These are phyloP conservation scores for Mirza zaza DNA, from an alignment of 2,113 vertebrate species.

Conservation along the genomic window DNA sequence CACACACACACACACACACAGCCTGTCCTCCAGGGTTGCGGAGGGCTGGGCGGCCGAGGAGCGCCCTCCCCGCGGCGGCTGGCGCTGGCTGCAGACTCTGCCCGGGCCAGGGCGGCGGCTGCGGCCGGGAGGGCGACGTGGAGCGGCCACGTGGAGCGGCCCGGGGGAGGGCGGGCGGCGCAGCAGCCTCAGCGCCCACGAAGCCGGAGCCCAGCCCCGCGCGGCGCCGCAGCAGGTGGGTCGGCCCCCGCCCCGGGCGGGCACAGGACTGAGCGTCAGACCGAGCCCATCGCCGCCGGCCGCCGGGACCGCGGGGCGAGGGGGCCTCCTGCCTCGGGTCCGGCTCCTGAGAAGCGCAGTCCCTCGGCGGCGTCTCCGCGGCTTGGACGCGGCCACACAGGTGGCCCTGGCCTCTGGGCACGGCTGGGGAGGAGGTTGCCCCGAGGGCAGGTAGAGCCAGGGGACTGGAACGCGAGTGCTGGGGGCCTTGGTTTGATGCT, in stretches of 20 bases:
- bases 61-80: not conserved
- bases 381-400: not conserved
- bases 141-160: constrained; percentile 78
- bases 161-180: constrained; percentile 40
- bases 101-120: constrained; percentile 60
- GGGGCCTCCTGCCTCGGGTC: not conserved
- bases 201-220: not conserved
- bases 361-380: not conserved
- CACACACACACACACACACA: not conserved
- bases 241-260: not conserved
- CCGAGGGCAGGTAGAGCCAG: not conserved
- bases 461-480: not conserved
- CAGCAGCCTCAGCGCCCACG: not conserved
- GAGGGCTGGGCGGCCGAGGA: not conserved
- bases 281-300: not conserved
- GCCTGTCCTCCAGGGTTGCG: not conserved
- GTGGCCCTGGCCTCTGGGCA: not conserved
- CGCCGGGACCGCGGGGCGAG: not conserved
- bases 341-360: not conserved
- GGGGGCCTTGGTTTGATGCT: not conserved
- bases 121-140: constrained; percentile 68
- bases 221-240: constrained; percentile 35
- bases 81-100: constrained; percentile 52
- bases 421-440: not conserved
- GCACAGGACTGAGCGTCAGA: not conserved